Base-by-base conservation (phyloP, 2,113 vertebrate genomes). In the Phylloscopus whistleri region DNA sequence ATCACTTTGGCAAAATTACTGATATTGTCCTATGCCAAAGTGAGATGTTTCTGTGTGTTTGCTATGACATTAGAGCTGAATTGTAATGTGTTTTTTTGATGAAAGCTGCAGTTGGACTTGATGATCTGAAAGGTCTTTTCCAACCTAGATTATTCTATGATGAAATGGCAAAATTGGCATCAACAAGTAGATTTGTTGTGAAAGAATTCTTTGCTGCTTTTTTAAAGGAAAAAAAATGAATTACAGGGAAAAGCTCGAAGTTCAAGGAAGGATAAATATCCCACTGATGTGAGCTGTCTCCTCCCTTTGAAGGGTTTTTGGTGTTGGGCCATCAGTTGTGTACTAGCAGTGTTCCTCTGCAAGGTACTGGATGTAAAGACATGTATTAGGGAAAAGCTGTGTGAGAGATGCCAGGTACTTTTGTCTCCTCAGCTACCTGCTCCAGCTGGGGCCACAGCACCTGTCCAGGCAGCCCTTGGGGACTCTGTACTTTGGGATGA, bases 31-130 rank as follows among this genome's bases (percentile, higher is more conserved):
- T 52, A 0, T 81, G 51, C 33, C 91, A 28, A 39, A 81, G 30
- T 19, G 55, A 59, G 39, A 21, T 5, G 3, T 31, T 49, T 79
- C 15, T 59, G 2, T 56, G 37, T 69, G 13, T 73, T 81, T 85
- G 44, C 60, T 67, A 16, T 27, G 66, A 19, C 19, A n/a, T 67
- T 44, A 35, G 15, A 49, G 28, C 8, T 37, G 37, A 74, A 81
- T 37, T 75, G 53, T 58, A 66, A 56, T 10, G 10, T 1, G 1
- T 0, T 11, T 16, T 39, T 51, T n/a, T 18, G 0, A 53, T 39
- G 10, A 59, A 88, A 74, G 13, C 15, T 66, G 10, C 15, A 30
- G 10, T 15, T 74, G 31, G 33, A 73, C 27, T 67, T 33, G 6
- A 49, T 37, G 8, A 43, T 55, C 31, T 88, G 60, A 55, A 84